Evolutionary conservation across 2,797 vertebrate genomes (phyloP).

Genomic region (Tokudaia muenninki): DNA sequence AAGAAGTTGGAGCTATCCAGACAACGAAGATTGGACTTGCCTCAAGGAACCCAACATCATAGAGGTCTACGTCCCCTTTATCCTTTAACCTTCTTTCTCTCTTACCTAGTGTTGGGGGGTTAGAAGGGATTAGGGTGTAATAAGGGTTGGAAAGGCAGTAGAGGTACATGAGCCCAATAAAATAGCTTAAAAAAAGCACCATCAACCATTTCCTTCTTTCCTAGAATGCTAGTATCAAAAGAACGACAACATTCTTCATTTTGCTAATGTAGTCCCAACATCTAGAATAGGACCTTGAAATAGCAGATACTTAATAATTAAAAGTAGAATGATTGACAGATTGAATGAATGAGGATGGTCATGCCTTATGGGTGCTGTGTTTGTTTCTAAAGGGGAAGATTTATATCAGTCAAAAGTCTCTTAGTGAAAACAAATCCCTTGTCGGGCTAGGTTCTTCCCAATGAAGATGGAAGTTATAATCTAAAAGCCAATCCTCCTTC

Average conservation of each 20-base stretch:
- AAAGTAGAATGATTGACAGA: background rate
- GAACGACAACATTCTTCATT: background rate
- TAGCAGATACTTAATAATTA: background rate
- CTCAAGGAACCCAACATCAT: background rate
- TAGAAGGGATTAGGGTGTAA: too few species aligned
- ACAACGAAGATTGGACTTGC: background rate
- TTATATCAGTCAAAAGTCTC: background rate
- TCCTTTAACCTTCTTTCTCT: too few species aligned
- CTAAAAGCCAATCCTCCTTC: background rate
- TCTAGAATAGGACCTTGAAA: background rate
- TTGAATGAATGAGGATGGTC: conserved; percentile 15
- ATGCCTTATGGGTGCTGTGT: background rate
- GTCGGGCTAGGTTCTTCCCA: background rate
- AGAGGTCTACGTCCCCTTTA: background rate
- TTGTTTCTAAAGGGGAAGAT: background rate
- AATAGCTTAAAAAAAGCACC: too few species aligned
- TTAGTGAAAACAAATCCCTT: background rate
- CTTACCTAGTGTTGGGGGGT: too few species aligned
- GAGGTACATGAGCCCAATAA: too few species aligned
- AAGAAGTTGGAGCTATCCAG: background rate
- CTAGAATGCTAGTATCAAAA: background rate
- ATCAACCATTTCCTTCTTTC: background rate
- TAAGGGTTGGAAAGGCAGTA: too few species aligned
- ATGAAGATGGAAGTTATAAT: background rate
- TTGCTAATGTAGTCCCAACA: background rate